These are phyloP conservation scores for Cenopis cana DNA, from an alignment of 2,888 invertebrate species.

Conservation along the genomic window DNA sequence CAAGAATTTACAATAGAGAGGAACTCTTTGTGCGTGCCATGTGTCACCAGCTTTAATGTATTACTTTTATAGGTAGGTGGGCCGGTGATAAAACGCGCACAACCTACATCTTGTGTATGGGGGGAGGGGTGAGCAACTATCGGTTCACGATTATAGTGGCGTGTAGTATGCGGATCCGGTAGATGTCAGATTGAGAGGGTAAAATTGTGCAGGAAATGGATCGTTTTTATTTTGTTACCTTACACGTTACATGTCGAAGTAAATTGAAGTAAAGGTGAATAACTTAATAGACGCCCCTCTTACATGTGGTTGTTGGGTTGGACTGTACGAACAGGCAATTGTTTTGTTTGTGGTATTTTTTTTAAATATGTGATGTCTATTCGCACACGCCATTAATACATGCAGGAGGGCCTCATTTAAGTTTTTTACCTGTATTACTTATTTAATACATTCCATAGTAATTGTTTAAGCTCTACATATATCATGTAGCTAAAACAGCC, in stretches of 20 bases:
- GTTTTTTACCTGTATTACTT: no score
- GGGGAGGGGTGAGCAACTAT: conserved; percentile 53
- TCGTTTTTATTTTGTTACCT: not conserved
- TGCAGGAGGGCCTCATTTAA: no score
- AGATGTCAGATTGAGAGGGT: not conserved
- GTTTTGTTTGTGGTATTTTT: no score
- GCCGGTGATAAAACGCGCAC: conserved; percentile 63
- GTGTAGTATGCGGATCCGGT: not conserved
- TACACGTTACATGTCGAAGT: not conserved
- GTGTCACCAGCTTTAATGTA: conserved; percentile 46
- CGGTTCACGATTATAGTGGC: conserved; percentile 46
- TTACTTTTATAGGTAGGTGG: conserved; percentile 54
- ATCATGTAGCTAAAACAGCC: no score
- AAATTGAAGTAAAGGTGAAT: no score
- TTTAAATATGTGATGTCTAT: no score
- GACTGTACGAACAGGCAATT: no score
- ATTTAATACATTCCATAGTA: no score
- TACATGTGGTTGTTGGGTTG: no score
- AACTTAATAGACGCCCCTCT: no score
- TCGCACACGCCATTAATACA: no score
- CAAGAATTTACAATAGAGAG: not conserved
- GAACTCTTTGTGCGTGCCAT: not conserved
- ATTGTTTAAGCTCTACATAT: no score
- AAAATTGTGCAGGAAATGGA: not conserved
- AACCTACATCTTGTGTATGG: conserved; percentile 49